Conservation (phyloP, 2,888 invertebrate species). For the Sabellastarte sp. region DNA sequence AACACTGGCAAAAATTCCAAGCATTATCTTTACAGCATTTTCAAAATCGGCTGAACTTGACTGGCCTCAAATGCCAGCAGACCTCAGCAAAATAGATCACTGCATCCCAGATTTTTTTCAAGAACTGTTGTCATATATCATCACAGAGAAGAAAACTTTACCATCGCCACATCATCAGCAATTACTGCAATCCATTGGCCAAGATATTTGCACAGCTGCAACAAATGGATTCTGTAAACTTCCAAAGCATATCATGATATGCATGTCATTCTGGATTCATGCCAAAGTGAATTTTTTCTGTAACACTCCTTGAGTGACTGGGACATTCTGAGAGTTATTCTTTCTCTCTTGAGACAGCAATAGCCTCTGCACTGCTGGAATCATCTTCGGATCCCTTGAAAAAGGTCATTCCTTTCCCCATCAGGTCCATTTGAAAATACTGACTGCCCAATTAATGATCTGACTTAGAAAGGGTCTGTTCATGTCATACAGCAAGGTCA, state of each 20-base stretch:
- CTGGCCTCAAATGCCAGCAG: neutral
- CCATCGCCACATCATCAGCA: neutral
- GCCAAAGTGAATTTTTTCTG: neutral
- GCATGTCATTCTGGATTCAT: neutral
- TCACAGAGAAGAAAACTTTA: neutral
- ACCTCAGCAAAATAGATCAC: neutral
- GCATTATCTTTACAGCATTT: neutral
- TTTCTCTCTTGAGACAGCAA: conserved; percentile 17
- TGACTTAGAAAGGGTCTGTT: conserved; percentile 25
- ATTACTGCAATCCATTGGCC: neutral
- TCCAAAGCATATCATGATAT: conserved; percentile 8
- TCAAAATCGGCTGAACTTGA: too few species aligned
- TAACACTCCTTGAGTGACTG: conserved; percentile 1
- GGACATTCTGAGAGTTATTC: conserved; percentile 5
- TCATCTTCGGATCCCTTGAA: conserved; percentile 27
- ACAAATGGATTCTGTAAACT: conserved; percentile 8
- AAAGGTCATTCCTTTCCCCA: conserved; percentile 24
- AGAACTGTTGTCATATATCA: neutral
- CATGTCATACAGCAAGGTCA: conserved; percentile 33
- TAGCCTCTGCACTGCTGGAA: conserved; percentile 23
- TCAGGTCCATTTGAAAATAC: conserved; percentile 33
- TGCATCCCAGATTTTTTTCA: neutral
- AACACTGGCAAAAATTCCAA: too few species aligned
- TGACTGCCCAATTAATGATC: conserved; percentile 28
- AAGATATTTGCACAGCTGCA: conserved; percentile 4